These are phyloP conservation scores for Menidia menidia DNA, from an alignment of 2,797 vertebrate genomes.

Conservation along the genomic window DNA sequence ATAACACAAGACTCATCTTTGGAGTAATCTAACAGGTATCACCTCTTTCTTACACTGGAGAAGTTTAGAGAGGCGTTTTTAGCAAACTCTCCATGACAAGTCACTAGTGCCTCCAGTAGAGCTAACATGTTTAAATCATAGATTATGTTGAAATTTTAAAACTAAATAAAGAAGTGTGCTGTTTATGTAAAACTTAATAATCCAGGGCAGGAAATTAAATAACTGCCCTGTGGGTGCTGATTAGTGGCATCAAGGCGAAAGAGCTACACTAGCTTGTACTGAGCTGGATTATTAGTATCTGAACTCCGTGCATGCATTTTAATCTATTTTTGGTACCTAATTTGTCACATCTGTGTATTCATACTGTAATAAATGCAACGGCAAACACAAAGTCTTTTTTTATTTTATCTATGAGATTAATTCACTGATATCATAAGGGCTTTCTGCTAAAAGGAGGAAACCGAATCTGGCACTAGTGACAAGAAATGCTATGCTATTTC, in stretches of 20 bases:
- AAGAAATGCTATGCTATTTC: not conserved
- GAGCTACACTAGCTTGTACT: conserved; percentile 38
- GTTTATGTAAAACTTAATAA: conserved; percentile 79
- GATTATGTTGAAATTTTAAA: conserved; percentile 76
- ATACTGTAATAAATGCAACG: not conserved
- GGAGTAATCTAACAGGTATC: conserved; percentile 60
- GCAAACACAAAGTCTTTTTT: not conserved
- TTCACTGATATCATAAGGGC: too few species aligned
- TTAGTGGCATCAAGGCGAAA: conserved; percentile 57
- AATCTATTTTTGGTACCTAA: not conserved
- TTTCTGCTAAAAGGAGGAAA: too few species aligned
- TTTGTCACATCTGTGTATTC: conserved; percentile 26
- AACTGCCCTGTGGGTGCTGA: conserved; percentile 61
- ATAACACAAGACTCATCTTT: conserved; percentile 59
- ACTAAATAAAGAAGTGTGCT: conserved; percentile 62
- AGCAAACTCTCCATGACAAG: conserved; percentile 72
- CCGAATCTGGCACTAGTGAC: too few species aligned
- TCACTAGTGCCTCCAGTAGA: conserved; percentile 48
- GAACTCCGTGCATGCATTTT: conserved; percentile 4
- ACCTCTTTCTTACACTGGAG: conserved; percentile 38
- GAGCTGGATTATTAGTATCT: conserved; percentile 39
- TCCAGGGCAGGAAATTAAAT: conserved; percentile 78
- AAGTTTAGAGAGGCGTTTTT: conserved; percentile 68
- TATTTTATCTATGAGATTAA: too few species aligned
- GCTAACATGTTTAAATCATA: conserved; percentile 74